Percentiles rank a stretch among this genome's conserved stretches.
phyloP scores from a whole-genome alignment of 2,888 invertebrate genomes.

The Argyresthia albistria region DNA sequence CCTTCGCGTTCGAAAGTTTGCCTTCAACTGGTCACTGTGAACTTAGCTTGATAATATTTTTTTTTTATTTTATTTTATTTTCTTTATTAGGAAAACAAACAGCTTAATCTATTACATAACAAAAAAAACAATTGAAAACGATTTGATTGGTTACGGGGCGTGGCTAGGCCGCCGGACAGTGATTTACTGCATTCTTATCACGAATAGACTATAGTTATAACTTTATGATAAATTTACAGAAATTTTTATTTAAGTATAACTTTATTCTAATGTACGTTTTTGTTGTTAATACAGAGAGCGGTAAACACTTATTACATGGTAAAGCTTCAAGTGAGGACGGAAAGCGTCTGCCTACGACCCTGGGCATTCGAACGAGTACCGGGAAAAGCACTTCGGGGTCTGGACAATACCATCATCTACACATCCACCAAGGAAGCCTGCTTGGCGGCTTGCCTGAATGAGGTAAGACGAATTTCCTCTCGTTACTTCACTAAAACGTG shows the following conservation, averaged over 20 bases:
- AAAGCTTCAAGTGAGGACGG: constrained; percentile 90
- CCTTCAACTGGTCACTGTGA: too few relatives aligned
- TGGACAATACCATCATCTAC: constrained; percentile 93
- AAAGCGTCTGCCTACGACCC: constrained; percentile 91
- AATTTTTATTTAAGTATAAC: not conserved
- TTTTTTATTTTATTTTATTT: too few relatives aligned
- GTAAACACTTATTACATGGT: constrained; percentile 97
- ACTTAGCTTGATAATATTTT: too few relatives aligned
- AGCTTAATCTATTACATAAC: too few relatives aligned
- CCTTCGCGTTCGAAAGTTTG: too few relatives aligned
- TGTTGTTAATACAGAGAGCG: constrained; percentile 67
- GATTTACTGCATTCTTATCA: too few relatives aligned
- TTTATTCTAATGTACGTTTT: not conserved
- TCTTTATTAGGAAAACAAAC: too few relatives aligned
- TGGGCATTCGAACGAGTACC: constrained; percentile 96
- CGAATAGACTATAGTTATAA: too few relatives aligned
- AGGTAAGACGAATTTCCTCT: constrained; percentile 62
- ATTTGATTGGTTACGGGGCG: too few relatives aligned
- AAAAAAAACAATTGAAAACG: too few relatives aligned
- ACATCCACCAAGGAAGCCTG: constrained; percentile 96
- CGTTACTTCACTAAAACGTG: not conserved
- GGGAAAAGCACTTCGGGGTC: constrained; percentile 90
- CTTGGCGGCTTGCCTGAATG: constrained; percentile 92
- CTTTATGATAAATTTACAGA: too few relatives aligned
- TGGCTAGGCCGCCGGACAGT: too few relatives aligned